Evolutionary conservation across 1,140 invertebrate species (phyloP).

Genomic region (Mycetomoellerius zeteki): DNA sequence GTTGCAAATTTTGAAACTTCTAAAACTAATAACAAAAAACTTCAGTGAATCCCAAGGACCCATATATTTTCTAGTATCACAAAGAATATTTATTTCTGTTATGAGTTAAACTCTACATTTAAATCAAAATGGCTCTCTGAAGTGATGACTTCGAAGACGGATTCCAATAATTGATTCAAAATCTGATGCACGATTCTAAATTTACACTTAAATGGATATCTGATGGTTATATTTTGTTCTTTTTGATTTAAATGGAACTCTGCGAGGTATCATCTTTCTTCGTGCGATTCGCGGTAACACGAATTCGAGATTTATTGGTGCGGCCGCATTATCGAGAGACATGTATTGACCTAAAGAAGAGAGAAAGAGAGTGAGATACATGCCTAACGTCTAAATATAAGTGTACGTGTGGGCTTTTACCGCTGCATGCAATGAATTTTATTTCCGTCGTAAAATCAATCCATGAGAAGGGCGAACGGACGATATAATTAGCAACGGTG

Average conservation of each 20-base stretch:
- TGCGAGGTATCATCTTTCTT: neutral
- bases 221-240: neutral
- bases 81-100: too few relatives aligned
- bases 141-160: neutral
- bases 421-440: conserved; percentile 48
- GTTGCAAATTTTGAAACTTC: too few relatives aligned
- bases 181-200: neutral
- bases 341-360: conserved; percentile 50
- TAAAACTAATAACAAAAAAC: too few relatives aligned
- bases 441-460: conserved; percentile 68
- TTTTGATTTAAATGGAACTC: neutral
- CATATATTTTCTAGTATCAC: too few relatives aligned
- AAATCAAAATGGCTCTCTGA: neutral
- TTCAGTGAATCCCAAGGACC: too few relatives aligned
- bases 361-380: conserved; percentile 21
- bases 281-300: neutral
- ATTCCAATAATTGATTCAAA: neutral
- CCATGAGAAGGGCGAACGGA: conserved; percentile 64
- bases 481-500: conserved; percentile 68
- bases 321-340: conserved; percentile 14
- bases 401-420: conserved; percentile 52
- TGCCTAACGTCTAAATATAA: conserved; percentile 54
- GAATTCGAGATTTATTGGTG: neutral
- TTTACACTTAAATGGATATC: neutral
- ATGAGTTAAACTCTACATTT: neutral